Evolutionary conservation across 2,888 invertebrate species (phyloP), one percentile per base, ranked within the genome.

Genomic region (Leptothorax acervorum): DNA sequence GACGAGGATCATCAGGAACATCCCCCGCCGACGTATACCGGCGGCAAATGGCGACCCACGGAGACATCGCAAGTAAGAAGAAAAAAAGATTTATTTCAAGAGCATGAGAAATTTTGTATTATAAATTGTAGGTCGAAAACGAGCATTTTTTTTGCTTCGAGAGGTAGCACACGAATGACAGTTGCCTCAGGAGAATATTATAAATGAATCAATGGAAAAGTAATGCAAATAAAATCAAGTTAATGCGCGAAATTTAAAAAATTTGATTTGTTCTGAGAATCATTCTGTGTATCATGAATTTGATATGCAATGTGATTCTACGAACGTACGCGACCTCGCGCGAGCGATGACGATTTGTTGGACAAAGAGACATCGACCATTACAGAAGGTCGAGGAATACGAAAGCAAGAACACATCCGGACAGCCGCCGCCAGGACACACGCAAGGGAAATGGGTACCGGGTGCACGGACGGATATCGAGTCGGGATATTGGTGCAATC

Each of bases 391-490:
- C 31, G 93, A 93, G 75, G 93, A 93, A 62, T 92, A 92, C 84
- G 93, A 92, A 45, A 78, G 84, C 3, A 92, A 92, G 88, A 73
- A 88, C 71, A 81, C 82, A 63, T 65, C 62, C 51, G 88, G 89
- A 48, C 91, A 92, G 88, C 97, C 97, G 2, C 97, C 97, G 0
- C 96, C 97, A 3, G 96, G 96, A 57, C 96, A 97, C 90, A 97
- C 97, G 0, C 97, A 96, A 93, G 97, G 97, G 0, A 98, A 98
- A 95, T 98, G 98, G 98, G 96, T 97, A 74, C 98, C 97, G 0
- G 97, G 97, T 42, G 90, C 96, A 94, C 57, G 91, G 92, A 66
- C 94, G 93, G 90, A 95, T 95, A 89, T 95, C 82, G 94, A 96
- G 0, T 95, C 96, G 3, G 96, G 97, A 90, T 97, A 97, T 93